Evolutionary conservation across 2,113 vertebrate species (phyloP).

Genomic region (Rhinoderma darwinii): DNA sequence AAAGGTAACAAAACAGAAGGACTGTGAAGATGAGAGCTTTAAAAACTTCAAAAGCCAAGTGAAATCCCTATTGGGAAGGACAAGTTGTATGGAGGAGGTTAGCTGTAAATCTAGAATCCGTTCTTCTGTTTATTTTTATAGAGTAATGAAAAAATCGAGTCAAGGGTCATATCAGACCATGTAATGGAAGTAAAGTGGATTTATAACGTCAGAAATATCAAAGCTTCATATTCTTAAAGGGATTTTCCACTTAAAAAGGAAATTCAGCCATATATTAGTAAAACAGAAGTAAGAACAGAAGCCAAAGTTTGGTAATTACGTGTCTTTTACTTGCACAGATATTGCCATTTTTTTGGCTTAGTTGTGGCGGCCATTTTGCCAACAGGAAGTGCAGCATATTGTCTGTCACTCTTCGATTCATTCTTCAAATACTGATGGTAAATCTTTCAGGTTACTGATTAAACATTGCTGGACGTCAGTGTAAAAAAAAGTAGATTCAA

Average conservation of each 20-base stretch:
- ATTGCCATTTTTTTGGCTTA: too few relatives aligned
- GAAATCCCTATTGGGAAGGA: conserved; percentile 23
- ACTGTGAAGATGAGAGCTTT: conserved; percentile 11
- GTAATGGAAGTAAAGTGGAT: background rate
- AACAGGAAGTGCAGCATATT: too few relatives aligned
- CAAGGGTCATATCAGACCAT: background rate
- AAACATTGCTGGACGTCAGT: too few relatives aligned
- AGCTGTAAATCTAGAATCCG: background rate
- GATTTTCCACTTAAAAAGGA: background rate
- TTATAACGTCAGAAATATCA: background rate
- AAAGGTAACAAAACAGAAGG: background rate
- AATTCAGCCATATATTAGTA: background rate
- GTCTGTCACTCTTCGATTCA: too few relatives aligned
- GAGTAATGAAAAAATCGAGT: background rate
- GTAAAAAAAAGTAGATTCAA: too few relatives aligned
- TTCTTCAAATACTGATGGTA: too few relatives aligned
- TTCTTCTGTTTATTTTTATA: conserved; percentile 4
- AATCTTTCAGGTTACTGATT: too few relatives aligned
- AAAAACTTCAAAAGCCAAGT: background rate
- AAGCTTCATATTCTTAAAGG: background rate
- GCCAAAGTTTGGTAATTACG: background rate
- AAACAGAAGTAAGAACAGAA: background rate
- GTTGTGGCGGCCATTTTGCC: too few relatives aligned
- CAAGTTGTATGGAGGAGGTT: background rate
- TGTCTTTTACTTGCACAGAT: background rate